Evolutionary conservation across 2,888 invertebrate genomes (phyloP), one percentile per base, ranked within the genome.

Genomic region (Drosophila diplacantha): DNA sequence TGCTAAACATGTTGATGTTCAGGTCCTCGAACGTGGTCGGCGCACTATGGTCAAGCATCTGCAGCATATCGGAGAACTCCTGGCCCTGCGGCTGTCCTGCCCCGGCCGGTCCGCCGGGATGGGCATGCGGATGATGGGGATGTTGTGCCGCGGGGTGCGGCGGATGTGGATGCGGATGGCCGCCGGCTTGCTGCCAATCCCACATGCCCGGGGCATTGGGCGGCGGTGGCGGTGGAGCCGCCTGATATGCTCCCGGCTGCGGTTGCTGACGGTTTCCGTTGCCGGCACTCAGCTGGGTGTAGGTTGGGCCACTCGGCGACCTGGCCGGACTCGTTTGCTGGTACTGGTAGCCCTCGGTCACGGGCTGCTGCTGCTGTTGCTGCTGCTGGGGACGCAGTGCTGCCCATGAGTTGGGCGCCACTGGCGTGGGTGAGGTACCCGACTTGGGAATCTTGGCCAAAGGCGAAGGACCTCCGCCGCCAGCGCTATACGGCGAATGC

Each of bases 51-150:
- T 96, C 95, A 58, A 97, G 90, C 92, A 97, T 96, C 89, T 96
- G 96, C 81, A 97, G 90, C 96, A 97, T 96, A 85, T 97, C 96
- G 16, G 95, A 94, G 58, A 96, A 91, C 89, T 96, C 96, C 83
- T 93, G 94, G 8, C 92, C 93, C 78, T 92, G 92, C 38, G 93
- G 92, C 31, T 89, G 89, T 11, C 81, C 76, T 39, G 90, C 88
- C 71, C 90, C 91, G 24, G 87, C 86, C 9, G 85, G 77, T 14
- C 88, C 89, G 41, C 77, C 91, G 86, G 66, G 90, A 88, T 69
- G 87, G 5, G 72, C 73, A 66, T 85, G 88, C 73, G 81, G 84
- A 68, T 83, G 83, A n/a, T 75, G 73, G 20, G 78, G 75, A 56
- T 72, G 72, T 5, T 72, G 72, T 0, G 69, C 65, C 34, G 68